Percentiles rank a stretch among this genome's conserved stretches.
phyloP scores from a whole-genome alignment of 2,797 vertebrate genomes.

The Sitta carolinensis region DNA sequence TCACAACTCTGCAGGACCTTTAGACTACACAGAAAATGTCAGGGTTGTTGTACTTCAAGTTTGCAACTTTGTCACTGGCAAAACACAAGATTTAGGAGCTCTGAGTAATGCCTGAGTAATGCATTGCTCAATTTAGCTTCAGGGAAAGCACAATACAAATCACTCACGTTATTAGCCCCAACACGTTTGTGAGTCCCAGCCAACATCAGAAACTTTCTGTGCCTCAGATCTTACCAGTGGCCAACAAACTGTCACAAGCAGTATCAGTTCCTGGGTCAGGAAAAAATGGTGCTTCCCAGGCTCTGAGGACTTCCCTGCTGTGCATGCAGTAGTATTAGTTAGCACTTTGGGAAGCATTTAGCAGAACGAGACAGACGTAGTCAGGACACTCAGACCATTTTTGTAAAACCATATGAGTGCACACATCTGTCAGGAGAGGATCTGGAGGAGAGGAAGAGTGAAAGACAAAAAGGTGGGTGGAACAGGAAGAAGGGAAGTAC shows the following conservation, averaged over 20 bases:
- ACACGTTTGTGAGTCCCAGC: conserved; percentile 15
- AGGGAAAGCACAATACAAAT: conserved; percentile 22
- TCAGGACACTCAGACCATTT: background rate
- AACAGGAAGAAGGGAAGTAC: background rate
- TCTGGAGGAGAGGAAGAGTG: background rate
- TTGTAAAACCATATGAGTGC: background rate
- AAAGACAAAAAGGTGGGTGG: background rate
- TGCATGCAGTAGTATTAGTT: background rate
- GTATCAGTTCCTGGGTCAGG: background rate
- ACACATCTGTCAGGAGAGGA: background rate
- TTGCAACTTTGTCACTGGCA: conserved; percentile 13
- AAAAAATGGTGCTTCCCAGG: background rate
- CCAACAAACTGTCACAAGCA: conserved; percentile 3
- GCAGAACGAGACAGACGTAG: background rate
- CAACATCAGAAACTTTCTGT: background rate
- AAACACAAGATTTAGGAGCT: background rate
- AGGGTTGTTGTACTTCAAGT: background rate
- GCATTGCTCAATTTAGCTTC: conserved; percentile 24
- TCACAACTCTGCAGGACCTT: background rate
- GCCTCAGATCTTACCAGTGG: background rate
- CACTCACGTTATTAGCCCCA: background rate
- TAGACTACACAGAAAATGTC: background rate
- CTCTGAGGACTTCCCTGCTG: background rate
- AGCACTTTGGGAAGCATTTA: background rate
- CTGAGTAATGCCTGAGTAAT: conserved; percentile 9